phyloP scores from a whole-genome alignment of 2,113 vertebrate genomes.

The Pseudorectes ferrugineus region DNA sequence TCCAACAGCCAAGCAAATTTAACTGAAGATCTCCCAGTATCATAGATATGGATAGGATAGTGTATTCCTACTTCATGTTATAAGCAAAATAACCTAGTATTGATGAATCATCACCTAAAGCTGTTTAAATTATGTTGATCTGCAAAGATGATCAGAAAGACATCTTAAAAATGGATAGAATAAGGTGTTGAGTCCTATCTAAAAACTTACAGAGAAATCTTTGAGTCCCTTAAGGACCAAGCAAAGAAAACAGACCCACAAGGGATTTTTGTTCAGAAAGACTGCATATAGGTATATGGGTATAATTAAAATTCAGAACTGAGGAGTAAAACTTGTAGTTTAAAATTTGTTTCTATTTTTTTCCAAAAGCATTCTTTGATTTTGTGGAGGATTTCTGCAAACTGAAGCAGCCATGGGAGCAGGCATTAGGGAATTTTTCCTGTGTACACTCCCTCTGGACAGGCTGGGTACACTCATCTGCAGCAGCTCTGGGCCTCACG shows the following conservation, averaged over 20 bases:
- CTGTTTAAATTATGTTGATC: not conserved
- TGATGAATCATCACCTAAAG: not conserved
- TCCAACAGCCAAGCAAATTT: not conserved
- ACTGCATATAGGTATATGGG: not conserved
- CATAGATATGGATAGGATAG: fast-evolving
- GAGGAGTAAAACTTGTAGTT: not conserved
- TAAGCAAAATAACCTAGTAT: not conserved
- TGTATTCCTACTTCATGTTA: not conserved
- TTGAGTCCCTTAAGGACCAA: not conserved
- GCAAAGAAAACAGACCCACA: not conserved
- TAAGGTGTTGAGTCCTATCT: not conserved
- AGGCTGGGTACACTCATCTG: fast-evolving
- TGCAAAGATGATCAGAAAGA: not conserved
- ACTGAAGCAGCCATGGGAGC: not conserved
- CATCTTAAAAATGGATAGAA: not conserved
- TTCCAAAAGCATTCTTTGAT: not conserved
- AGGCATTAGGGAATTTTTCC: not conserved
- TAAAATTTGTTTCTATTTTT: not conserved
- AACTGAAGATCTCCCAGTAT: not conserved
- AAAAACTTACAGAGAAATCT: not conserved
- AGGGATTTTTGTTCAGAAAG: not conserved
- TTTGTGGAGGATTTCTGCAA: not conserved
- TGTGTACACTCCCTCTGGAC: fast-evolving
- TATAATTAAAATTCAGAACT: not conserved
- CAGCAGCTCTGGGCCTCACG: not conserved